Evolutionary conservation across 1,140 invertebrate species (phyloP), one percentile per base, ranked within the genome.

Genomic region (Heliconius congener): DNA sequence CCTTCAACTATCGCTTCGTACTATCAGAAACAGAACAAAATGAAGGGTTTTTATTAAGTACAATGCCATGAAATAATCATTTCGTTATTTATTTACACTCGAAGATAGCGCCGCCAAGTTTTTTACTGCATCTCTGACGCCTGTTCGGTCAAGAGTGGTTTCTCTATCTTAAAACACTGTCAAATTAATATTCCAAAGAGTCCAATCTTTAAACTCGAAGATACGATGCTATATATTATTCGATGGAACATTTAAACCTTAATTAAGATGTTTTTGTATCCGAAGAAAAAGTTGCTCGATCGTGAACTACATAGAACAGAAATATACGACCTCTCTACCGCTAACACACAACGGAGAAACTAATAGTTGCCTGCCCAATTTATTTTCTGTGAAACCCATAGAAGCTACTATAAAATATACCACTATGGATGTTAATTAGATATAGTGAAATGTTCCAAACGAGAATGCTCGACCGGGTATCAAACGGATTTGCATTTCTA

Each of bases 401-500:
- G 85, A 81, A 86, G 74, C 57, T 76, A 80, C 77, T 71, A 84
- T 84, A 86, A 86, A 89, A 89, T 86, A 89, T 80, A 77, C 79
- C 87, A 83, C 86, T 87, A 89, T 81, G 85, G 85, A 86, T 86
- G 87, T 87, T 90, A 88, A 92, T 92, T 91, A 88, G 87, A 73
- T 73, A 78, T 77, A 81, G 77, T 81, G 79, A 85, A 86, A 86
- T 80, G 74, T 79, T 83, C 80, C 75, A 76, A 83, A 91, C 88
- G 81, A 85, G 86, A 90, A 94, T 86, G 91, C 89, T 91, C 84
- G 85, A 82, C 73, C 86, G 86, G 81, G 83, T 81, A 83, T 87
- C 86, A 80, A 86, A 83, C 82, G 82, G 86, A 92, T 94, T 92
- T 94, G 90, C 92, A 94, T 94, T 90, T 91, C 83, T 86, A 90